Conservation (phyloP, 1,140 invertebrate genomes). For the Episyrphus balteatus region DNA sequence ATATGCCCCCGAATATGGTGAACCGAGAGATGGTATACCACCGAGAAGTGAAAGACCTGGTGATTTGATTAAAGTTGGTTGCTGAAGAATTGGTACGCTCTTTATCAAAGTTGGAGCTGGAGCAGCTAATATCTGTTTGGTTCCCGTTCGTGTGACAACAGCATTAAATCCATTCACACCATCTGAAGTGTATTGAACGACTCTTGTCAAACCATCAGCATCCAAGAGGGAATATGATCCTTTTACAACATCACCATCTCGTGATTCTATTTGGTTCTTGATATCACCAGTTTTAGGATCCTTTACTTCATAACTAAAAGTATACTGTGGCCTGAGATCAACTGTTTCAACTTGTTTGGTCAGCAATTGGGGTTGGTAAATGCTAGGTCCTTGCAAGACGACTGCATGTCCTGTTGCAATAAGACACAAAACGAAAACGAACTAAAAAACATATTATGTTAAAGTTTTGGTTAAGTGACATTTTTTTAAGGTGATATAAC, state of each 20-base stretch:
- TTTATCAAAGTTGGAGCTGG: slow-evolving; percentile 5
- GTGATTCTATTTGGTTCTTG: slow-evolving; percentile 44
- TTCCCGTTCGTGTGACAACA: slow-evolving; percentile 31
- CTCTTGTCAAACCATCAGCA: slow-evolving; percentile 28
- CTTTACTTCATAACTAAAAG: slow-evolving; percentile 39
- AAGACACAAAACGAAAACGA: slow-evolving; percentile 18
- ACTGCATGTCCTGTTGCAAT: slow-evolving; percentile 14
- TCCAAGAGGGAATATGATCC: slow-evolving; percentile 29
- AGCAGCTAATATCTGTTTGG: slow-evolving; percentile 19
- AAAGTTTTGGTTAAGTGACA: no score
- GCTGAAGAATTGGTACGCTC: no score
- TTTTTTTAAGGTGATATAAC: no score
- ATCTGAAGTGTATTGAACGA: slow-evolving; percentile 35
- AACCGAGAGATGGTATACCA: no score
- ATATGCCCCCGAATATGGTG: no score
- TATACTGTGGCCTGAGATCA: slow-evolving; percentile 40
- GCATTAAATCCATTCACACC: slow-evolving; percentile 33
- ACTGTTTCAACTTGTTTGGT: slow-evolving; percentile 26
- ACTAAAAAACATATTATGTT: slow-evolving; percentile 9
- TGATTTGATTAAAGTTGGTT: no score
- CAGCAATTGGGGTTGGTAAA: slow-evolving; percentile 14
- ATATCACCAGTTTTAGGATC: slow-evolving; percentile 44
- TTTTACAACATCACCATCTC: slow-evolving; percentile 44
- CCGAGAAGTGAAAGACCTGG: no score
- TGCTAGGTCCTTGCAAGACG: slow-evolving; percentile 8